Evolutionary conservation across 2,888 invertebrate genomes (phyloP), one percentile per base, ranked within the genome.

Genomic region (Agrotis clavis): DNA sequence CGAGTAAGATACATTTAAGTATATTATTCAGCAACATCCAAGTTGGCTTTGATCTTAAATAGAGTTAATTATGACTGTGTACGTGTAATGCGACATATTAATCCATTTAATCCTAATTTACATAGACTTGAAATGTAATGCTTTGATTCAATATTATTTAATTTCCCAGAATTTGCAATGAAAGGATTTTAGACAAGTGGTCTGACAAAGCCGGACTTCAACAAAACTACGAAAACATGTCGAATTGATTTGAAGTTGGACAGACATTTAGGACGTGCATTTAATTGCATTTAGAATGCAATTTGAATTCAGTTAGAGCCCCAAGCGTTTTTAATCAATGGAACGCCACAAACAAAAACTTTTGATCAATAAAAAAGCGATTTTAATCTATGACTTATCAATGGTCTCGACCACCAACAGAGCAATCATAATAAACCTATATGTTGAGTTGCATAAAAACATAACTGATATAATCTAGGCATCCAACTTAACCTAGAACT

Each of bases 401-500:
- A 63, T 21, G 19, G 9, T 50, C 6, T n/a, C 19, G 53, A 57
- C 60, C 78, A 60, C 62, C 50, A 45, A 63, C 59, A 51, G 25
- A 13, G 63, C 30, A 64, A 60, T 48, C 14, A 51, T n/a, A 77
- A 53, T 14, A 47, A 51, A 11, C 35, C 21, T 53, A 81, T 47
- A 56, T 60, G 41, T 14, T 54, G 21, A 64, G 19, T 71, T 78
- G 64, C n/a, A 83, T 54, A 61, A 66, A 71, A 65, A 66, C 16
- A 19, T 19, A 50, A 18, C 47, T 51, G 54, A 66, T 77, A 62
- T 50, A 57, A 65, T 77, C 35, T 65, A 63, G 47, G 41, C 21
- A 65, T 65, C 56, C 47, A 53, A 53, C 25, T 14, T 60, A 66
- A 73, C 74, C 67, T 79, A 79, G 64, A 68, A 82, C 73, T 79